Percentiles rank a stretch among this genome's conserved stretches.
phyloP scores from a whole-genome alignment of 2,888 invertebrate genomes.

The Nasonia oneida region DNA sequence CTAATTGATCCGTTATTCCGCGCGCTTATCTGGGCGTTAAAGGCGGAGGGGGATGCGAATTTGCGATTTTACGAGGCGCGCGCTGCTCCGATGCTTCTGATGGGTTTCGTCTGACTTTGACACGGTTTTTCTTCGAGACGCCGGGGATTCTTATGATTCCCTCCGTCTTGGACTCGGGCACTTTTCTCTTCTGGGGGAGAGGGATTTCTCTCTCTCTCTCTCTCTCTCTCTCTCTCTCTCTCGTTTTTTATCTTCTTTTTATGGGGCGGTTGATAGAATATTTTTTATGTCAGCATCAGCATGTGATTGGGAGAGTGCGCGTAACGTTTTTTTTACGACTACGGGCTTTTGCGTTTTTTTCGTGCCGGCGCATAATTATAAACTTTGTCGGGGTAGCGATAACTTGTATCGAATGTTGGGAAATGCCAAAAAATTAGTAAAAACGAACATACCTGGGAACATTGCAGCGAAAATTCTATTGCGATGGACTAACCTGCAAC shows the following conservation, averaged over 20 bases:
- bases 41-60: constrained; percentile 18
- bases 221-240: too few species aligned
- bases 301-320: constrained; percentile 46
- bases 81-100: neutral
- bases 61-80: constrained; percentile 38
- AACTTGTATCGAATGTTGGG: constrained; percentile 16
- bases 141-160: constrained; percentile 41
- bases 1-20: constrained; percentile 45
- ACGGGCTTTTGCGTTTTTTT: constrained; percentile 40
- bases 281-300: constrained; percentile 32
- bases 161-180: neutral
- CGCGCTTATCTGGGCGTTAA: constrained; percentile 20
- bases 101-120: constrained; percentile 23
- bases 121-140: constrained; percentile 8
- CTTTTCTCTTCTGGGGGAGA: neutral
- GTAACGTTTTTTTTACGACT: constrained; percentile 54
- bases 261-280: constrained; percentile 49
- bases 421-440: neutral
- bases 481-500: constrained; percentile 10
- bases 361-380: constrained; percentile 25
- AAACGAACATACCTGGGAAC: neutral
- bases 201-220: neutral
- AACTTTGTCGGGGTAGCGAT: constrained; percentile 4
- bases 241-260: constrained; percentile 38
- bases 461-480: neutral